Conservation (phyloP, 2,888 invertebrate species). For the Euclidia mi region DNA sequence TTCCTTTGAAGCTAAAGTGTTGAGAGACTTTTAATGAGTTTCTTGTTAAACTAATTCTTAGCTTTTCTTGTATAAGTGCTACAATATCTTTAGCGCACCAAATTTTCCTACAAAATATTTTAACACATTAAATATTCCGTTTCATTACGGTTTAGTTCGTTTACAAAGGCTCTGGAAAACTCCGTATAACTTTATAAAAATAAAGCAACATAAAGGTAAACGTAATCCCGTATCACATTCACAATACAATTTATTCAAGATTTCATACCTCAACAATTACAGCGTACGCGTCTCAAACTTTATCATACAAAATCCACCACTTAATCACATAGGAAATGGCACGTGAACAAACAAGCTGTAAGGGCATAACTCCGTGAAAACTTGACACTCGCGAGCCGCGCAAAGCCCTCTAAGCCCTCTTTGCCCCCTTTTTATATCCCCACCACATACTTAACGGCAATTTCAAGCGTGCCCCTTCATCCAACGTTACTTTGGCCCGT, state of each 20-base stretch:
- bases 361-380: constrained; percentile 76
- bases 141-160: background rate
- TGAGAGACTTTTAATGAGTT: constrained; percentile 54
- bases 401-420: constrained; percentile 84
- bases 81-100: constrained; percentile 22
- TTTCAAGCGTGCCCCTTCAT: constrained; percentile 75
- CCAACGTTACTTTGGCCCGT: constrained; percentile 65
- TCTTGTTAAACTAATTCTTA: constrained; percentile 45
- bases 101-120: constrained; percentile 5
- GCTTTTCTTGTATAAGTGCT: constrained; percentile 26
- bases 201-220: too few relatives aligned
- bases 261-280: constrained; percentile 29
- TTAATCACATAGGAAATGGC: constrained; percentile 81
- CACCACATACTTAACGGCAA: constrained; percentile 86
- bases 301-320: constrained; percentile 70
- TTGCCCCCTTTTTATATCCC: constrained; percentile 81
- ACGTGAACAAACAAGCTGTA: constrained; percentile 77
- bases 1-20: constrained; percentile 55
- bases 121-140: background rate
- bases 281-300: constrained; percentile 56
- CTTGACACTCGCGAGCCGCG: constrained; percentile 75
- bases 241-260: constrained; percentile 21
- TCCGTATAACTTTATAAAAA: background rate
- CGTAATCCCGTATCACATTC: background rate
- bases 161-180: background rate